Evolutionary conservation across 2,888 invertebrate genomes (phyloP), one percentile per base, ranked within the genome.

Genomic region (Leucania comma): DNA sequence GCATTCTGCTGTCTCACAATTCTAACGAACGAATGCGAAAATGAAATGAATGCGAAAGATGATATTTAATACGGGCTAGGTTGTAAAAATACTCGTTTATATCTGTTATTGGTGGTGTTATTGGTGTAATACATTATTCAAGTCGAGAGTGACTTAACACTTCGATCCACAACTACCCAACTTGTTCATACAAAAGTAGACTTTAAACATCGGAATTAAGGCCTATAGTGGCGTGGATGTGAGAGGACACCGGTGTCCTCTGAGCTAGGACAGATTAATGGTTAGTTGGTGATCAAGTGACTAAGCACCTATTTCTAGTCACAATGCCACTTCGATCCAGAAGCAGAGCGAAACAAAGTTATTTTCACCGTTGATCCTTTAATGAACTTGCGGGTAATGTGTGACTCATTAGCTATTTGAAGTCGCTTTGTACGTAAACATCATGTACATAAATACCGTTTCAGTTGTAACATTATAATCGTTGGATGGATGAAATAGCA

Each of bases 371-470:
- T 76, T 84, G 85, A 88, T 87, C 86, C 87, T 89, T 87, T 86
- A 85, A 86, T 87, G 85, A 85, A 85, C 86, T 86, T 82, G 88
- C 82, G 83, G 84, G 46, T 69, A 73, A 82, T 66, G 84, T 80
- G 76, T 94, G 94, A 94, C 87, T 95, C 95, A 95, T 88, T 74
- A 74, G 87, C 88, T 95, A 95, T 94, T 94, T 92, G 87, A 78
- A 90, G 89, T 84, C 83, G 84, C 87, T 90, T 89, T 90, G 90
- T 90, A 90, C 88, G 85, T 87, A 83, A 85, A 53, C 58, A 46
- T 22, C 85, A 82, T 75, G 75, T 58, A 46, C 10, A 24, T 17
- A 54, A n/a, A 38, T 63, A 32, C 42, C n/a, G 14, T 50, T 12
- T 58, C 51, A 70, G 66, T 24, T 56, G 29, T n/a, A 53, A n/a